These are phyloP conservation scores for Lanius collurio DNA, from an alignment of 2,113 vertebrate species.

Conservation along the genomic window DNA sequence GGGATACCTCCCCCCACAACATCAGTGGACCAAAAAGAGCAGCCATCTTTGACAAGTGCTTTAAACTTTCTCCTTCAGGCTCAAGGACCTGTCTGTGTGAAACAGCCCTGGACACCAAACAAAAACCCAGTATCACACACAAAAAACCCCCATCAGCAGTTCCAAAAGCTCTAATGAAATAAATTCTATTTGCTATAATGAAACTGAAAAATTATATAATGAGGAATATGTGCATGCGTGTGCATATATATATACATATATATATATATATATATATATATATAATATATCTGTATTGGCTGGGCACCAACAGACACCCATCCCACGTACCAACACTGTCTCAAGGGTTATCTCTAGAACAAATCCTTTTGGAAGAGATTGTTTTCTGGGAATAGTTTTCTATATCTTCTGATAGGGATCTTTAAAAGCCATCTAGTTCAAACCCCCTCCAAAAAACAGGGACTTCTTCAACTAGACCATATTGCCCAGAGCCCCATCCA, in stretches of 20 bases:
- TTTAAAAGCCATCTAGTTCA: neutral
- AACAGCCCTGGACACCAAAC: neutral
- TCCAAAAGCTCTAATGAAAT: neutral
- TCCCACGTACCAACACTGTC: neutral
- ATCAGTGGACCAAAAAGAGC: neutral
- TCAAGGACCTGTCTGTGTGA: neutral
- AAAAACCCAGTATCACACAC: neutral
- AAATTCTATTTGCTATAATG: neutral
- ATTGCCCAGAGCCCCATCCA: neutral
- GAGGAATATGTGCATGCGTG: rapidly evolving
- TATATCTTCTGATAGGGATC: neutral
- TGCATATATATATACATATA: no score
- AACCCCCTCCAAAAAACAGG: neutral
- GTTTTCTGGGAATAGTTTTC: neutral
- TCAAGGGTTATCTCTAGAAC: neutral
- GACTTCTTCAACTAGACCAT: neutral
- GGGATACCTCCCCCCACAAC: rapidly evolving
- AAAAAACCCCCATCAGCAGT: neutral
- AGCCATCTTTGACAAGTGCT: neutral
- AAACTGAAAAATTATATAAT: neutral
- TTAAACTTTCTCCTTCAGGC: neutral
- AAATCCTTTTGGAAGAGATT: neutral
- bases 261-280: no score
- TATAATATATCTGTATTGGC: neutral
- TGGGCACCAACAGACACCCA: neutral